These are phyloP conservation scores for Colinus virginianus DNA, from an alignment of 2,113 vertebrate genomes.

Conservation along the genomic window DNA sequence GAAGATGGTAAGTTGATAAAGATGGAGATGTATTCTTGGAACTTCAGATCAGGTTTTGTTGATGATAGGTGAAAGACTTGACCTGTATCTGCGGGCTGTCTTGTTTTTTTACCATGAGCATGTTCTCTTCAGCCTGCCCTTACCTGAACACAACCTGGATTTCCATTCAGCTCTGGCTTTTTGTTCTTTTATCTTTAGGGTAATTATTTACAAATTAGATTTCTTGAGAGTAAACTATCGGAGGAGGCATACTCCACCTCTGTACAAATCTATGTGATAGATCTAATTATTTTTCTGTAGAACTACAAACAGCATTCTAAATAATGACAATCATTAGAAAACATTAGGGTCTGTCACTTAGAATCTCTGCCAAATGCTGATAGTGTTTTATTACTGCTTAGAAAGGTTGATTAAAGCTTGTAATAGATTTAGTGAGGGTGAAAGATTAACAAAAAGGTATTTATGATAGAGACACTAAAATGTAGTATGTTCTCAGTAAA, in stretches of 20 bases:
- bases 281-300: constrained; percentile 51
- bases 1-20: background rate
- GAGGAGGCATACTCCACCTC: constrained; percentile 10
- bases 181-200: constrained; percentile 17
- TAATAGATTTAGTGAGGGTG: constrained; percentile 16
- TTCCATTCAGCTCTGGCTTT: background rate
- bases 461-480: constrained; percentile 32
- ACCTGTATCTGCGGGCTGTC: background rate
- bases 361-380: constrained; percentile 34
- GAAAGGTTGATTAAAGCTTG: constrained; percentile 26
- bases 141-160: background rate
- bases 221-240: constrained; percentile 36
- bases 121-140: background rate
- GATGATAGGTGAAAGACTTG: background rate
- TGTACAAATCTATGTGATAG: constrained; percentile 4
- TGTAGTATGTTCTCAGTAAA: constrained; percentile 42
- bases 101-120: background rate
- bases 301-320: constrained; percentile 49
- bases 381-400: constrained; percentile 54
- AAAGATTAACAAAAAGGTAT: constrained; percentile 74
- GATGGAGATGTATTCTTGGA: background rate
- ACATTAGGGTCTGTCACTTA: constrained; percentile 46
- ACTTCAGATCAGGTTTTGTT: constrained; percentile 18
- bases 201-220: constrained; percentile 68
- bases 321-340: constrained; percentile 52